Conservation (phyloP, 2,113 vertebrate species). For the Campylomormyrus numenius region DNA sequence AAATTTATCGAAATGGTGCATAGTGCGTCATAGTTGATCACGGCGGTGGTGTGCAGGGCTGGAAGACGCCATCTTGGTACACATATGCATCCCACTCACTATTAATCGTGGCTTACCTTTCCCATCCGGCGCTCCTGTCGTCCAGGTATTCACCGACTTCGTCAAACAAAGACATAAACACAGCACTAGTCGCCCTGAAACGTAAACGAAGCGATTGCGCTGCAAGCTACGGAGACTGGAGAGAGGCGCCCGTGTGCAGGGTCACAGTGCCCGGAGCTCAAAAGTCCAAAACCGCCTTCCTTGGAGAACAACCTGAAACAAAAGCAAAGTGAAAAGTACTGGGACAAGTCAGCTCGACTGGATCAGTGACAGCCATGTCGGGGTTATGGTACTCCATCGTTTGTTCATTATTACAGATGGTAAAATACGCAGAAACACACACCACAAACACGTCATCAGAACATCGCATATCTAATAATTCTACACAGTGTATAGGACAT, state of each 20-base stretch:
- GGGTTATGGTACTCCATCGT: neutral
- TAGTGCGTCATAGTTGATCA: slow-evolving; percentile 61
- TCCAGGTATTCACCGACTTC: slow-evolving; percentile 75
- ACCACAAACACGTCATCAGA: neutral
- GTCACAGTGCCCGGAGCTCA: neutral
- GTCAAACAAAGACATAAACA: slow-evolving; percentile 99
- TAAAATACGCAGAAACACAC: neutral
- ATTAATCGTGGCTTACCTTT: neutral
- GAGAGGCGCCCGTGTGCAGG: neutral
- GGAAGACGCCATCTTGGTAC: slow-evolving; percentile 65
- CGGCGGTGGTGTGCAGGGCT: slow-evolving; percentile 38
- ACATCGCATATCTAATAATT: neutral
- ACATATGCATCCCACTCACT: neutral
- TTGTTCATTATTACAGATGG: neutral
- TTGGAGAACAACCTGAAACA: neutral
- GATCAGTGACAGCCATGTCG: neutral
- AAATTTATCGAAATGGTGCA: slow-evolving; percentile 49
- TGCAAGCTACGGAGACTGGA: neutral
- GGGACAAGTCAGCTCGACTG: neutral
- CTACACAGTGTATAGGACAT: neutral
- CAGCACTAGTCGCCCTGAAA: slow-evolving; percentile 92
- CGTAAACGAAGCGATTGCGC: slow-evolving; percentile 38
- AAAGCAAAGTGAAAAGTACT: neutral
- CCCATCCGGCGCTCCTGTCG: fast-evolving
- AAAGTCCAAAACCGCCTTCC: neutral